Evolutionary conservation across 2,797 vertebrate genomes (phyloP).

Genomic region (Erithacus rubecula): DNA sequence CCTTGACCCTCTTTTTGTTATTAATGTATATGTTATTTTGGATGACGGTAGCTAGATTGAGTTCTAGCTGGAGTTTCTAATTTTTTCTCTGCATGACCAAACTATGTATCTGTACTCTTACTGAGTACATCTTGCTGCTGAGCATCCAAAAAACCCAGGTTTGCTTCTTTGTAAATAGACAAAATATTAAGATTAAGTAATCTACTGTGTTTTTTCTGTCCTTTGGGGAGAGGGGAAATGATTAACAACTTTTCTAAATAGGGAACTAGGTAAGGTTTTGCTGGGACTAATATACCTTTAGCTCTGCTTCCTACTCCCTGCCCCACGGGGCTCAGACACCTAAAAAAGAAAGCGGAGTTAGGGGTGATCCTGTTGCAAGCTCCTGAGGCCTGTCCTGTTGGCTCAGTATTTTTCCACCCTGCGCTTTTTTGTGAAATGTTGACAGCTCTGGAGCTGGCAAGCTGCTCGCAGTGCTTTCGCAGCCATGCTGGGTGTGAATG

Average conservation of each 20-base stretch:
- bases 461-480: background rate
- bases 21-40: background rate
- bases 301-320: background rate
- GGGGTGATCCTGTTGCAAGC: background rate
- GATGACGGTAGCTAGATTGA: background rate
- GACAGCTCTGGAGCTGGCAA: background rate
- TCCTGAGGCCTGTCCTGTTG: background rate
- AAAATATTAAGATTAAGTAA: background rate
- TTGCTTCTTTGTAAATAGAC: conserved; percentile 29
- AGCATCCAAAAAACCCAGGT: background rate
- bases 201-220: background rate
- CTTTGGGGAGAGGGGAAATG: background rate
- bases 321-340: background rate
- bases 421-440: background rate
- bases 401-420: background rate
- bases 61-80: background rate
- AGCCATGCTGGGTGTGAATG: conserved; percentile 34
- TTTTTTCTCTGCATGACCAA: background rate
- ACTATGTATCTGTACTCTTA: background rate
- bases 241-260: background rate
- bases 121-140: background rate
- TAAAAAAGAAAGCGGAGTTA: background rate
- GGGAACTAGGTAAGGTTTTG: background rate
- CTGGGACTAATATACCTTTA: background rate
- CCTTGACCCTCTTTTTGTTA: background rate